These are phyloP conservation scores for Trinectes maculatus DNA, from an alignment of 2,113 vertebrate species.

Conservation along the genomic window DNA sequence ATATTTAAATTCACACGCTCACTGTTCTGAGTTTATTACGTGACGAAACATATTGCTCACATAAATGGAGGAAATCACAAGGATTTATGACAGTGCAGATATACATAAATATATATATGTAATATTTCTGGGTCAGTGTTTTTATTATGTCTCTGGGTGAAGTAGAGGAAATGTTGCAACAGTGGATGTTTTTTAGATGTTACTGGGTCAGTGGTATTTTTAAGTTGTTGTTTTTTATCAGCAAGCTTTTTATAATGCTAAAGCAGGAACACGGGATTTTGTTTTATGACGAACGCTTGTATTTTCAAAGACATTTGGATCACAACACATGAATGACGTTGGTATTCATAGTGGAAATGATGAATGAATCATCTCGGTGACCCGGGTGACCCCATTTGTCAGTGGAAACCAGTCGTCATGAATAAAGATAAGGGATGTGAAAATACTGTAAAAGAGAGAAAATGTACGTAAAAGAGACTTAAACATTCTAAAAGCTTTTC, in stretches of 20 bases:
- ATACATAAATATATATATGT: not conserved
- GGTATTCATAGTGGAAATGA: constrained; percentile 28
- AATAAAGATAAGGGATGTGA: constrained; percentile 62
- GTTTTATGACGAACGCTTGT: not conserved
- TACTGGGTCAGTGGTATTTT: constrained; percentile 1
- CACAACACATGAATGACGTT: not conserved
- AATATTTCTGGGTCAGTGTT: not conserved
- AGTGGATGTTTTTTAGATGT: not conserved
- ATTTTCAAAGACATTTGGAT: constrained; percentile 8
- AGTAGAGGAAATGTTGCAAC: not conserved
- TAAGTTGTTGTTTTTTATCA: not conserved
- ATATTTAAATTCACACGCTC: not conserved
- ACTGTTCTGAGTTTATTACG: constrained; percentile 1
- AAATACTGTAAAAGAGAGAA: constrained; percentile 42
- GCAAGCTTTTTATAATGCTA: not conserved
- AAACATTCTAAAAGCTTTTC: not conserved
- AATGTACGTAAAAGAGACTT: constrained; percentile 19
- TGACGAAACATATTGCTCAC: not conserved
- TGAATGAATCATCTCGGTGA: constrained; percentile 59
- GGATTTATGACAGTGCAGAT: not conserved
- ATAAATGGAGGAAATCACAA: not conserved
- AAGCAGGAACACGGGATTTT: not conserved
- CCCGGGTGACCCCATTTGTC: constrained; percentile 62
- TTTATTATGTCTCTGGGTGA: not conserved
- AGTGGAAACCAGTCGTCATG: constrained; percentile 66